Conservation (phyloP, 2,797 vertebrate species). For the Platyrinchus mystaceus region DNA sequence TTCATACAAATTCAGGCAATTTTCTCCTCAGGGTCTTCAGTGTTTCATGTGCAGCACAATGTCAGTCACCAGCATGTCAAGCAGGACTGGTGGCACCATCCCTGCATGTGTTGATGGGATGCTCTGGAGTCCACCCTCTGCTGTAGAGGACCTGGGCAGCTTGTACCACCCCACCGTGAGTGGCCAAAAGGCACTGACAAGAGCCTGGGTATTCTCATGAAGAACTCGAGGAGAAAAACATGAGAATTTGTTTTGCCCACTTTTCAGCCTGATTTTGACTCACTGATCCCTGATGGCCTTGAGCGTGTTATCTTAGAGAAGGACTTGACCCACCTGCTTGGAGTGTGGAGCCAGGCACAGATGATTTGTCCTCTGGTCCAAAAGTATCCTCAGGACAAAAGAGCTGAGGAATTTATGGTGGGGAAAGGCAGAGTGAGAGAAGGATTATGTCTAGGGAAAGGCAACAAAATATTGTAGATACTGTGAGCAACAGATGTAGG, state of each 20-base stretch:
- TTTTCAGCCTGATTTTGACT: background rate
- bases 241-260: background rate
- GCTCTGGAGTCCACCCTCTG: background rate
- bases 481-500: background rate
- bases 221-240: background rate
- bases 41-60: background rate
- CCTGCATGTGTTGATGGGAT: background rate
- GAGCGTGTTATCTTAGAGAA: background rate
- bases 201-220: background rate
- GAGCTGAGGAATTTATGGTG: background rate
- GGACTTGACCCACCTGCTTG: accelerated
- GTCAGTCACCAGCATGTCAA: no score
- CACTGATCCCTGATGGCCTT: background rate
- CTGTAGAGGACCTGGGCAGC: background rate
- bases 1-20: background rate
- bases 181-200: background rate
- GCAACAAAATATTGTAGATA: background rate
- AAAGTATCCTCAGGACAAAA: background rate
- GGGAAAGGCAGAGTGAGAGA: background rate
- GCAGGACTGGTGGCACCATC: no score
- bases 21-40: background rate
- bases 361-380: background rate
- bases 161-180: accelerated
- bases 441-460: background rate
- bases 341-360: background rate